Evolutionary conservation across 2,888 invertebrate genomes (phyloP), one percentile per base, ranked within the genome.

Genomic region (Sinelater perroti): DNA sequence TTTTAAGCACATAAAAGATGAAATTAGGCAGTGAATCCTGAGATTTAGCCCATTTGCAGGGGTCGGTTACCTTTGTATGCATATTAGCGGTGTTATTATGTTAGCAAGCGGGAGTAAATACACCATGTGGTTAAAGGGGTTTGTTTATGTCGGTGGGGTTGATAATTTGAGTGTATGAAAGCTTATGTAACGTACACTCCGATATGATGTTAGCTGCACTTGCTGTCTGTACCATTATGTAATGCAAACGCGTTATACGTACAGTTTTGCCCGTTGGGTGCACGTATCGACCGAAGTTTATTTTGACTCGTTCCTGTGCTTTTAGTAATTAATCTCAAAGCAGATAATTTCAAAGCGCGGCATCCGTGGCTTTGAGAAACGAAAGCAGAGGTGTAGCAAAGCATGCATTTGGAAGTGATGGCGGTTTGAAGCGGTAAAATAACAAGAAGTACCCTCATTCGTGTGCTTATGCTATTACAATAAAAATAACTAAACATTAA

Each of bases 101-200:
- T 61, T 69, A 65, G 65, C 63, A 66, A 66, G 61, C 60, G 62
- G 60, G 62, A 54, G 65, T 65, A 68, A 68, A 69, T 69, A 67
- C 62, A 65, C 60, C 51, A 56, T 64, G 64, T 57, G 63, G 65
- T 63, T 58, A 57, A 60, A 62, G 59, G 65, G 65, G 65, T 63
- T 64, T 65, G 65, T 69, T 69, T 67, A 67, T 62, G 63, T 60
- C 50, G 57, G 60, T 45, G 62, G 62, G 54, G 46, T 54, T 54
- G 38, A 46, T 54, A 54, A 54, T 54, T 54, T 54, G 46, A 54
- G 54, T 46, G 47, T 47, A 54, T 38, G 45, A 45, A 53, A 17
- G 36, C 45, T 45, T 36, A 53, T 26, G 46, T 28, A 21, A 21
- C 36, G 38, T 53, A 33, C 36, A 36, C 35, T 18, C 14, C 20